phyloP scores from a whole-genome alignment of 2,888 invertebrate species.

The Serrognathus titanus region DNA sequence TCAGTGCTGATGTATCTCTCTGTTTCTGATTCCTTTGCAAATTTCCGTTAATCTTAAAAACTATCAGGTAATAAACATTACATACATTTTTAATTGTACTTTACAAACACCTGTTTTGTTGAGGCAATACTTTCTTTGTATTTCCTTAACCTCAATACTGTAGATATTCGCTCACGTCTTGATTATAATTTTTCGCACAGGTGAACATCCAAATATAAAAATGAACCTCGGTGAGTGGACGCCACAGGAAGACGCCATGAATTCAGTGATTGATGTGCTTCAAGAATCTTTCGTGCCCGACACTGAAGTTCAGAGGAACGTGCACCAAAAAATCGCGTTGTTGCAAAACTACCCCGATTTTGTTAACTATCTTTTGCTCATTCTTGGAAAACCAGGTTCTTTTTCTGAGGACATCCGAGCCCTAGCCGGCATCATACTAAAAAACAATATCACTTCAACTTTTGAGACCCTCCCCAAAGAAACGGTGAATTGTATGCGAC shows the following conservation, averaged over 20 bases:
- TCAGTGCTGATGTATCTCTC: conserved; percentile 13
- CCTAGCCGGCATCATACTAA: conserved; percentile 92
- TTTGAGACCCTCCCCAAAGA: conserved; percentile 84
- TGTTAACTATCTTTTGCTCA: conserved; percentile 96
- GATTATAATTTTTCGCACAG: conserved; percentile 5
- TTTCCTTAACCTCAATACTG: conserved; percentile 11
- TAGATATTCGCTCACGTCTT: conserved; percentile 2
- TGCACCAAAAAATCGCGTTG: conserved; percentile 97
- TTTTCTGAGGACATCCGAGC: conserved; percentile 97
- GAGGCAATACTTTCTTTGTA: too few relatives aligned
- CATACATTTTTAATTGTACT: too few relatives aligned
- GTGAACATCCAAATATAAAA: conserved; percentile 8
- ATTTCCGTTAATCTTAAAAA: conserved; percentile 16
- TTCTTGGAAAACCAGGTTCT: conserved; percentile 84
- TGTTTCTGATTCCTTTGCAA: conserved; percentile 15
- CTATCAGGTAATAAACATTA: conserved; percentile 13
- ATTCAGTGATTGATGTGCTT: conserved; percentile 91
- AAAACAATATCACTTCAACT: conserved; percentile 93
- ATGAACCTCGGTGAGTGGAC: conserved; percentile 75
- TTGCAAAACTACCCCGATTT: conserved; percentile 97
- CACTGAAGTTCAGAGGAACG: conserved; percentile 89
- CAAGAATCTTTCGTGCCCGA: conserved; percentile 98
- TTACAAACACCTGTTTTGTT: too few relatives aligned
- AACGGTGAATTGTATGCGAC: conserved; percentile 88
- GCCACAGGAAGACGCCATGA: conserved; percentile 91